Conservation (phyloP, 2,113 vertebrate genomes). For the Trinectes maculatus region DNA sequence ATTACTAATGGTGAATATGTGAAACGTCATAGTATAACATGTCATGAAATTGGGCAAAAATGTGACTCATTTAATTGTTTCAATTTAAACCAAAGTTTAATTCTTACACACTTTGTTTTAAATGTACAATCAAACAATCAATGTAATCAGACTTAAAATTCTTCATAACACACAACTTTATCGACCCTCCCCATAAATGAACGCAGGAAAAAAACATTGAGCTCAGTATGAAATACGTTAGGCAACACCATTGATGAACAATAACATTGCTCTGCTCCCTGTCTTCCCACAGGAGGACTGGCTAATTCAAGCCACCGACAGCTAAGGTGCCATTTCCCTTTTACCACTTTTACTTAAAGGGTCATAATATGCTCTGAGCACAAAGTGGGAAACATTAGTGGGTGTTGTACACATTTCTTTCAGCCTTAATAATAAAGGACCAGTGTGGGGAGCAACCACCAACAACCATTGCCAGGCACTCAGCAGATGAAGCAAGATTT, state of each 20-base stretch:
- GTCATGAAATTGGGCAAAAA: too few relatives aligned
- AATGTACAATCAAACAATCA: slow-evolving; percentile 91
- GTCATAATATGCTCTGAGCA: too few relatives aligned
- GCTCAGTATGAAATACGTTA: slow-evolving; percentile 89
- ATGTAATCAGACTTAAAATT: slow-evolving; percentile 85
- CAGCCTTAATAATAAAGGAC: not conserved
- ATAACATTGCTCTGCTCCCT: slow-evolving; percentile 79
- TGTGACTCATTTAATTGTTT: too few relatives aligned
- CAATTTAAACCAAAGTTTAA: slow-evolving; percentile 82
- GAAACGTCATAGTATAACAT: too few relatives aligned
- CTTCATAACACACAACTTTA: slow-evolving; percentile 90
- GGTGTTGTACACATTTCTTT: not conserved
- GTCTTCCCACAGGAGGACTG: slow-evolving; percentile 78
- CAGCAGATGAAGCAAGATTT: too few relatives aligned
- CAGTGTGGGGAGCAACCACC: too few relatives aligned
- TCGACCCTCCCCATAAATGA: slow-evolving; percentile 90
- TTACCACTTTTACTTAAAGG: not conserved
- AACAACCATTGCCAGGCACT: too few relatives aligned
- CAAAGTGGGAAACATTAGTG: too few relatives aligned
- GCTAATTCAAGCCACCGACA: slow-evolving; percentile 13
- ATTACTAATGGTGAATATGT: too few relatives aligned
- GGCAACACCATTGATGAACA: slow-evolving; percentile 88
- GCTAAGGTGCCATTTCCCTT: slow-evolving; percentile 68
- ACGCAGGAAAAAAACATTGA: slow-evolving; percentile 80
- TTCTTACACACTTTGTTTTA: slow-evolving; percentile 78